Base-by-base conservation (phyloP, 2,888 invertebrate species). In the Protophormia terraenovae region DNA sequence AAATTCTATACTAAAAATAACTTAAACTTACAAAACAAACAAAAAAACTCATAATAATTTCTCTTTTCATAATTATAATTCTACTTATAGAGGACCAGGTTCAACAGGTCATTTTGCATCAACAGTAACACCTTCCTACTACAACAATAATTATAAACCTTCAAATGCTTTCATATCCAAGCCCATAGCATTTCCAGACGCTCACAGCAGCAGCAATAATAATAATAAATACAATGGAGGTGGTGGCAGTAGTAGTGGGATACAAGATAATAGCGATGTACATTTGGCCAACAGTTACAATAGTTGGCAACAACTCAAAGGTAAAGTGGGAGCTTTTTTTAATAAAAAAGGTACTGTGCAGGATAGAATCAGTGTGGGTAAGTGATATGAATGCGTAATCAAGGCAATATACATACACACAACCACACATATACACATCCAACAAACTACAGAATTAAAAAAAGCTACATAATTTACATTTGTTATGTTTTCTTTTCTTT, bases 351-450 rank as follows among this genome's bases (percentile, higher is more conserved):
- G 86, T 8, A 10, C 64, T 55, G 38, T 88, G 8, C 89, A 90
- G 83, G 89, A 91, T 47, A 87, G 91, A 38, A 91, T 91, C 19
- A 91, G 90, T 83, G 90, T 91, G 87, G 90, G 91, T 91, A 86
- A 86, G 90, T 87, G 81, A 64, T 82, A 84, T 75, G 76, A 82
- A 85, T 85, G 62, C 79, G 78, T 85, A 85, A 85, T 85, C 73
- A 82, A 71, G 82, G 58, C 69, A 79, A 72, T 72, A 32, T 47
- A 27, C 14, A 19, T 24, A n/a, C 50, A 32, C 29, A 19, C 16
- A 24, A 24, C 22, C n/a, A 41, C 16, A 50, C 47, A 35, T 12
- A 29, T 16, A 55, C 35, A 64, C 10, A 35, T 35, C 10, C 16
- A 38, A 22, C 55, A 41, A 62, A 47, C 38, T 67, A 62, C 66